Conservation (phyloP, 2,797 vertebrate species). For the Podarcis siculus region DNA sequence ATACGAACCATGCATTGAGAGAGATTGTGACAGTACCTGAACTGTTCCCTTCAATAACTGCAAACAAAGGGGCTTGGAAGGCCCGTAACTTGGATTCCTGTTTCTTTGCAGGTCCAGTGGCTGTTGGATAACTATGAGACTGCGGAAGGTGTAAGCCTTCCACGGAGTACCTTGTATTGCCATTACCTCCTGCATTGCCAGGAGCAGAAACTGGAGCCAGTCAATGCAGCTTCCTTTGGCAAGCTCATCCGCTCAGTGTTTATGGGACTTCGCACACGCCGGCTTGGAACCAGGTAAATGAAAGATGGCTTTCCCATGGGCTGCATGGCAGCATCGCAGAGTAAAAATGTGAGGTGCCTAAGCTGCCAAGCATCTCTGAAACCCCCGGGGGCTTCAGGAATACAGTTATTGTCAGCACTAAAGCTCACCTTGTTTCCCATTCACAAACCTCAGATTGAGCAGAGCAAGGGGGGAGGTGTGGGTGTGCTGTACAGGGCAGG, state of each 20-base stretch:
- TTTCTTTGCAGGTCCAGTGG: constrained; percentile 88
- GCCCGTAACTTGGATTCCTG: neutral
- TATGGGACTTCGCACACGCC: constrained; percentile 90
- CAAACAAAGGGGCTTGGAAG: neutral
- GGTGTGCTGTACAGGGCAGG: neutral
- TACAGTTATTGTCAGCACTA: neutral
- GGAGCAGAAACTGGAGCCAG: constrained; percentile 92
- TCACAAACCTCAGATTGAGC: neutral
- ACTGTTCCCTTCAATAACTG: neutral
- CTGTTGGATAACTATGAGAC: constrained; percentile 94
- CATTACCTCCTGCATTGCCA: constrained; percentile 95
- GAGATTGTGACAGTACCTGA: neutral
- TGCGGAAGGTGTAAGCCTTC: constrained; percentile 92
- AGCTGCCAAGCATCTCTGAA: neutral
- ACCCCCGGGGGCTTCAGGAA: neutral
- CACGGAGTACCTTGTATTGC: constrained; percentile 93
- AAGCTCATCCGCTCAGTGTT: constrained; percentile 95
- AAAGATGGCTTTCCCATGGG: too few relatives aligned
- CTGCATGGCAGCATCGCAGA: neutral
- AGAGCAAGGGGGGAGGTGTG: too few relatives aligned
- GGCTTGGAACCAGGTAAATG: constrained; percentile 89
- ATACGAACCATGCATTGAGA: neutral
- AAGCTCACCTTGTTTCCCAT: neutral
- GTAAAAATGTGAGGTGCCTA: neutral
- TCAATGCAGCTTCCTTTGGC: constrained; percentile 93